Evolutionary conservation across 2,888 invertebrate species (phyloP), one percentile per base, ranked within the genome.

Genomic region (Agrochola lota): DNA sequence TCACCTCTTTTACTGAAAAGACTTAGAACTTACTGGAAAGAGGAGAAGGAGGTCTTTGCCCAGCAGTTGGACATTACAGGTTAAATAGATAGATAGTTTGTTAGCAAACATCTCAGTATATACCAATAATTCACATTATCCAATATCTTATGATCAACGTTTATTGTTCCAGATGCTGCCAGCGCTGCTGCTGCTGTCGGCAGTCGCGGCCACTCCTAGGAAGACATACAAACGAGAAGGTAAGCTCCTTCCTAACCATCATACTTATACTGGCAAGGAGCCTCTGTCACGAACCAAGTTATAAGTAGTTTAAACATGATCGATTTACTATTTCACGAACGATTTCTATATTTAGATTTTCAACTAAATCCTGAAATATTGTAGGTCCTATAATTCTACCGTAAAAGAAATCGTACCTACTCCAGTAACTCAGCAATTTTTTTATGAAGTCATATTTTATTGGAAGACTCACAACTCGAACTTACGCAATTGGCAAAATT

Each of bases 211-310:
- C 59, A 89, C 94, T 9, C 94, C 94, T 15, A 87, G 91, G 77
- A 94, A 92, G 83, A 92, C 94, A 87, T 92, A 91, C 90, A 96
- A 96, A 78, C 93, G 96, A 74, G 96, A 96, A 87, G 96, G 96
- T 96, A 91, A 91, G 87, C 55, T 52, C 74, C 59, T 26, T 81
- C 59, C 55, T 55, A 60, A 9, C 70, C 77, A 68, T 49, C 63
- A 20, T 20, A 68, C 57, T 70, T 7, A 35, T 23, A 40, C 26
- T 52, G 8, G 52, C 52, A 11, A 26, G n/a, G 80, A 85, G 83
- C 79, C 83, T 85, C 87, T 81, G 84, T 79, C 73, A 78, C 80
- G 69, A 74, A 60, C 20, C 15, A 26, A 60, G 7, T 23, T 35
- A 1, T 49, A n/a, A n/a, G n/a, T n/a, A 49, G 17, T 76, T n/a